Evolutionary conservation across 2,113 vertebrate species (phyloP).

Genomic region (Rhombomys opimus): DNA sequence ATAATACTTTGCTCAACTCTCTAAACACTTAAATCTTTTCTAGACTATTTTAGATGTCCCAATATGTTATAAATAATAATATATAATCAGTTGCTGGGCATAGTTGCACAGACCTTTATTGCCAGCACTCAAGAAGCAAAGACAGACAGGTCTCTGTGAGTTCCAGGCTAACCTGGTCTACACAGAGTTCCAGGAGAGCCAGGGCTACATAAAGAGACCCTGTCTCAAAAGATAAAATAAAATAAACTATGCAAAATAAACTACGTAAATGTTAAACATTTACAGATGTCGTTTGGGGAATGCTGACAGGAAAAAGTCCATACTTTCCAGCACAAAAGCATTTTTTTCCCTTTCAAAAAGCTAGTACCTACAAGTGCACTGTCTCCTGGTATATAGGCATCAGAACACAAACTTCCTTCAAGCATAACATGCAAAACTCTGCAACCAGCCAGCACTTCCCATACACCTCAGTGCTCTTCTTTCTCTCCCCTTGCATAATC

Average conservation of each 20-base stretch:
- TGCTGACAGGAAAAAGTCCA: not conserved
- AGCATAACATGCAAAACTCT: not conserved
- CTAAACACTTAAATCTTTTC: not conserved
- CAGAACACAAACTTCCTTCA: not conserved
- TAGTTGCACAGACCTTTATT: not conserved
- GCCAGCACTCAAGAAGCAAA: not conserved
- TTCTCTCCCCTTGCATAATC: constrained; percentile 2
- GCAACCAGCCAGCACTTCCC: not conserved
- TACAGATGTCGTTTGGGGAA: not conserved
- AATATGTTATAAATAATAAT: not conserved
- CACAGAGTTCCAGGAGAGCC: not conserved
- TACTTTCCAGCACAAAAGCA: not conserved
- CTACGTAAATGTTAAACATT: not conserved
- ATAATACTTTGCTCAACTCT: not conserved
- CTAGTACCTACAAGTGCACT: not conserved
- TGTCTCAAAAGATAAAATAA: not conserved
- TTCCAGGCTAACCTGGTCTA: not conserved
- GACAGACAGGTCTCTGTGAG: not conserved
- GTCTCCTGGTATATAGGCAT: no score
- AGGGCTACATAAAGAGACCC: not conserved
- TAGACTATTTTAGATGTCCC: not conserved
- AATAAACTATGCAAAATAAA: not conserved
- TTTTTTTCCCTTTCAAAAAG: not conserved
- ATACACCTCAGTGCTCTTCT: not conserved
- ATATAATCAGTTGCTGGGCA: not conserved